phyloP scores from a whole-genome alignment of 2,888 invertebrate species.

The Caenorhabditis zanzibari region DNA sequence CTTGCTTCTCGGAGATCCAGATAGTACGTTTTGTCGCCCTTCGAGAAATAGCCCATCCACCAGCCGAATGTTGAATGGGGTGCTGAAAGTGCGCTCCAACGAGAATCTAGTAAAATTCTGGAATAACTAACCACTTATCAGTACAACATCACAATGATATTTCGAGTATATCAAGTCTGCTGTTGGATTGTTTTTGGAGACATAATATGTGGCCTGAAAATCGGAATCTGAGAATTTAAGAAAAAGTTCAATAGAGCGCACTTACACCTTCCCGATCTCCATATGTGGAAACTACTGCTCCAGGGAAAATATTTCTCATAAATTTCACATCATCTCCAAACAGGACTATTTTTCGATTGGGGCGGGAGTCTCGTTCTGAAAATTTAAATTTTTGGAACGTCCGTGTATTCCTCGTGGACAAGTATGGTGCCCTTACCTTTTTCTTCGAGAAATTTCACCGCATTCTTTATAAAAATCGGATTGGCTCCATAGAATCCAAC shows the following conservation, averaged over 20 bases:
- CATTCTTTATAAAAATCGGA: conserved; percentile 6
- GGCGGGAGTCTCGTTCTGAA: background rate
- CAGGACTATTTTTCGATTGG: background rate
- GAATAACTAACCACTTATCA: conserved; percentile 10
- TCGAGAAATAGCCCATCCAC: conserved; percentile 35
- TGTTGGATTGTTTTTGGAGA: conserved; percentile 10
- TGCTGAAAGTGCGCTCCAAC: conserved; percentile 2
- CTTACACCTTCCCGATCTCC: background rate
- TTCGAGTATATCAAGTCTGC: conserved; percentile 10
- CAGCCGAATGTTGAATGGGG: conserved; percentile 28
- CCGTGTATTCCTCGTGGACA: too few species aligned
- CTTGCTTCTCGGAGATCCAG: conserved; percentile 9
- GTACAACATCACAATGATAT: conserved; percentile 19
- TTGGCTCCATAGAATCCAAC: conserved; percentile 11
- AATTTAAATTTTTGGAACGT: background rate
- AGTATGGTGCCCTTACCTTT: background rate
- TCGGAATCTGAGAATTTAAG: background rate
- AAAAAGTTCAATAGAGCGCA: background rate
- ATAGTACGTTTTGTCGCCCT: conserved; percentile 11
- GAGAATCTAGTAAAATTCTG: background rate
- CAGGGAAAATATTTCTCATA: conserved; percentile 5
- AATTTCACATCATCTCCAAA: conserved; percentile 22
- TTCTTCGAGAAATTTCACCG: background rate
- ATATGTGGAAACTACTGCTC: background rate
- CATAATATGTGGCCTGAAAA: background rate